Conservation (phyloP, 1,140 invertebrate genomes). For the Hetaerina americana region DNA sequence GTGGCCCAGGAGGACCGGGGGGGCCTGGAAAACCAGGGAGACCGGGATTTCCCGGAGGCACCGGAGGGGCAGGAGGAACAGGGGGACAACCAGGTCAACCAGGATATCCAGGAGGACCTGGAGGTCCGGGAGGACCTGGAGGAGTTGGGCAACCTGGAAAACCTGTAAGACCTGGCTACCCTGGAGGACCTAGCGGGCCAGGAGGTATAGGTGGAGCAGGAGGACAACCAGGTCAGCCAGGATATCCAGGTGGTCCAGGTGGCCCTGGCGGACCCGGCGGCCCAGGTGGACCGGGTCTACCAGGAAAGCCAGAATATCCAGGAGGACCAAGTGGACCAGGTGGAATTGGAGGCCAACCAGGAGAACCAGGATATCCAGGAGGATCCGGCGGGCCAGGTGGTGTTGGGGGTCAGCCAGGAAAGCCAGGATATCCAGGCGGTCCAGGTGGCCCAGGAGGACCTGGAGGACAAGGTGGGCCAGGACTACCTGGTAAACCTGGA, state of each 20-base stretch:
- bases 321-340: slow-evolving; percentile 16
- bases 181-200: slow-evolving; percentile 5
- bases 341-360: background rate
- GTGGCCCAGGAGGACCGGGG: background rate
- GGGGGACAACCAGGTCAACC: background rate
- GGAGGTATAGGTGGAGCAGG: background rate
- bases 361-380: slow-evolving; percentile 26
- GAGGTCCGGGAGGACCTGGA: slow-evolving; percentile 13
- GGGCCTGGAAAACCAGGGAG: background rate
- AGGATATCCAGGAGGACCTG: slow-evolving; percentile 11
- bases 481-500: slow-evolving; percentile 1
- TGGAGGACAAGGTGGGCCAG: slow-evolving; percentile 4
- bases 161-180: background rate
- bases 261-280: slow-evolving; percentile 5
- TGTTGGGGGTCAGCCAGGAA: no score
- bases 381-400: background rate
- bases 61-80: background rate
- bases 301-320: background rate
- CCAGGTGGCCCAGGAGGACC: slow-evolving; percentile 5
- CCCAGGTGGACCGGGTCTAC: slow-evolving; percentile 19
- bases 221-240: slow-evolving; percentile 1
- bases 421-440: slow-evolving; percentile 5
- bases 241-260: background rate
- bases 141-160: slow-evolving; percentile 9
- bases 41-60: background rate